Percentiles rank a stretch among this genome's conserved stretches.
phyloP scores from a whole-genome alignment of 2,888 invertebrate species.

The Notodonta dromedarius region DNA sequence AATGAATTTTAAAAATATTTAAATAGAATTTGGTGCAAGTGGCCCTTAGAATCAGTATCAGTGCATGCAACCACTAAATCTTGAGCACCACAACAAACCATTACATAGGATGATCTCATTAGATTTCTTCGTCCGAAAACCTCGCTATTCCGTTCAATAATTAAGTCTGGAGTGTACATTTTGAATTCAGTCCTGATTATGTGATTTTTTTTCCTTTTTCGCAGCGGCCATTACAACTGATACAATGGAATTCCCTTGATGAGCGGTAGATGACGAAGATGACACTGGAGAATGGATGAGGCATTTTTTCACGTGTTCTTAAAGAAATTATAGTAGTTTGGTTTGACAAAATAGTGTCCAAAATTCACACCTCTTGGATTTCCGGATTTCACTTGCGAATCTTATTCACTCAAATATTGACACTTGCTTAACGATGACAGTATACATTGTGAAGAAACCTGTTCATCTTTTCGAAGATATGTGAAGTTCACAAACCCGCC shows the following conservation, averaged over 20 bases:
- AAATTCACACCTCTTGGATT: too few species aligned
- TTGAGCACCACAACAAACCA: background rate
- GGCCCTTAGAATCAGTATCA: too few species aligned
- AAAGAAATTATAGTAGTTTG: too few species aligned
- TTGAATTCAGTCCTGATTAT: constrained; percentile 50
- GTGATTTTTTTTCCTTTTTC: constrained; percentile 57
- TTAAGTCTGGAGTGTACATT: constrained; percentile 42
- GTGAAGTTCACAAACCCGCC: too few species aligned
- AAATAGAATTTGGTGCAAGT: too few species aligned
- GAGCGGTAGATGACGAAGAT: constrained; percentile 44
- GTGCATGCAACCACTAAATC: background rate
- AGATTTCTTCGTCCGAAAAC: constrained; percentile 15
- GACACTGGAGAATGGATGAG: constrained; percentile 40
- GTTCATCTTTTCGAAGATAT: too few species aligned
- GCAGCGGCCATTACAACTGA: constrained; percentile 59
- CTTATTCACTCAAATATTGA: too few species aligned
- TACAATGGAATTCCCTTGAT: constrained; percentile 76
- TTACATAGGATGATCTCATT: background rate
- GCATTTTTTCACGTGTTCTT: background rate
- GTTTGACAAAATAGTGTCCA: too few species aligned
- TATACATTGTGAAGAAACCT: too few species aligned
- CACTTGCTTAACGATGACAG: too few species aligned
- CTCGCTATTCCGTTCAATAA: constrained; percentile 44
- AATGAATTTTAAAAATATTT: too few species aligned
- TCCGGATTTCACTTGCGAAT: too few species aligned